Evolutionary conservation across 1,140 invertebrate genomes (phyloP), one percentile per base, ranked within the genome.

Genomic region (Drosophila ercepeae): DNA sequence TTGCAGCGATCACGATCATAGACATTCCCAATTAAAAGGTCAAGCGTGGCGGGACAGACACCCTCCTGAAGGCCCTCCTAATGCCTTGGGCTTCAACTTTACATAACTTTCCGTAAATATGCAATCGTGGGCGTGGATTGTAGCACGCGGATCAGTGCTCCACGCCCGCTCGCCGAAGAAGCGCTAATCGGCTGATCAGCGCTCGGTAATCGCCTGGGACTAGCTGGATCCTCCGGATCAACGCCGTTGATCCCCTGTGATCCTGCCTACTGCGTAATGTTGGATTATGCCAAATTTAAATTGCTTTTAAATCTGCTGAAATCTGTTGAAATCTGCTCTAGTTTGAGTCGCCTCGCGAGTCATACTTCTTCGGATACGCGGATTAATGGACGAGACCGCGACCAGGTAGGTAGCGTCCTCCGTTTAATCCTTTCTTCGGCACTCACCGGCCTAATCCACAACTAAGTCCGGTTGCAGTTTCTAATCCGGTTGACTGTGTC

Each of bases 231-330:
- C 60, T 61, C 32, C 59, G 69, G 78, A 82, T 82, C 73, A 86
- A 32, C 51, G 44, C 14, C 41, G 18, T 52, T 76, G 75, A 83
- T 83, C 78, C 63, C 46, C 23, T 25, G 42, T 72, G 69, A 72
- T 76, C 71, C 57, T 50, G 51, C 5, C 23, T 55, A 67, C 72
- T 68, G 69, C 77, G 69, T 88, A 86, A 86, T 86, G 76, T 86
- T 86, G 82, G 82, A 88, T 88, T 84, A 84, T 75, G 53, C 46
- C 52, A 88, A 74, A 48, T 59, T 54, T 81, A 88, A 88, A 86
- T 86, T 74, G 41, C 82, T 81, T 77, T 81, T 88, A 77, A 86
- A 86, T 88, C 39, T 63, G 70, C 74, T 75, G n/a, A n/a, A n/a
- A n/a, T n/a, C n/a, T n/a, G n/a, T 77, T 81, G 82, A 77, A 86